These are phyloP conservation scores for Apodemia zela DNA, from an alignment of 2,888 invertebrate genomes.

Conservation along the genomic window DNA sequence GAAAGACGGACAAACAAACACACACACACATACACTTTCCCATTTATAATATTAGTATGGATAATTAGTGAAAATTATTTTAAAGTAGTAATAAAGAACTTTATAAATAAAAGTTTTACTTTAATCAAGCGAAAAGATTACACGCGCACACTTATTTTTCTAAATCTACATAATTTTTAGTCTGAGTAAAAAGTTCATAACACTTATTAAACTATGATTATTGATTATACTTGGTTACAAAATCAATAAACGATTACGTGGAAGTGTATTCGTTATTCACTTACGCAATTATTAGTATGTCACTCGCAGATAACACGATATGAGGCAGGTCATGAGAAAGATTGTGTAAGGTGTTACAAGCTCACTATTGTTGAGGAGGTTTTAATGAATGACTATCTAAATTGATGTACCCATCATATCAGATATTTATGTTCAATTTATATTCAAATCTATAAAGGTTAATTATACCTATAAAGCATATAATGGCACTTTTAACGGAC, in stretches of 20 bases:
- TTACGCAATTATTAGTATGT: slow-evolving; percentile 4
- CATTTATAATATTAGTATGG: too few relatives aligned
- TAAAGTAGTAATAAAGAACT: too few relatives aligned
- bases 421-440: not conserved
- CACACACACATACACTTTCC: too few relatives aligned
- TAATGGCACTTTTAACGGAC: too few relatives aligned
- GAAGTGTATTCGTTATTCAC: not conserved
- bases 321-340: slow-evolving; percentile 52
- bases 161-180: too few relatives aligned
- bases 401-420: not conserved
- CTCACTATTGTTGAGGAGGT: slow-evolving; percentile 6
- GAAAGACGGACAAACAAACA: too few relatives aligned
- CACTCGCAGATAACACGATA: slow-evolving; percentile 8
- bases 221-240: not conserved
- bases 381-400: not conserved
- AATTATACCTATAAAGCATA: not conserved
- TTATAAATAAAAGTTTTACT: too few relatives aligned
- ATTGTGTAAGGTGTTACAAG: slow-evolving; percentile 43
- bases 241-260: not conserved
- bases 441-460: not conserved
- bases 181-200: not conserved
- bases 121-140: too few relatives aligned
- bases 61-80: too few relatives aligned
- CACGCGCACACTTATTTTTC: too few relatives aligned
- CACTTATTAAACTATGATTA: not conserved